Base-by-base conservation (phyloP, 23 tunicate species). In the Diplosoma virens region DNA sequence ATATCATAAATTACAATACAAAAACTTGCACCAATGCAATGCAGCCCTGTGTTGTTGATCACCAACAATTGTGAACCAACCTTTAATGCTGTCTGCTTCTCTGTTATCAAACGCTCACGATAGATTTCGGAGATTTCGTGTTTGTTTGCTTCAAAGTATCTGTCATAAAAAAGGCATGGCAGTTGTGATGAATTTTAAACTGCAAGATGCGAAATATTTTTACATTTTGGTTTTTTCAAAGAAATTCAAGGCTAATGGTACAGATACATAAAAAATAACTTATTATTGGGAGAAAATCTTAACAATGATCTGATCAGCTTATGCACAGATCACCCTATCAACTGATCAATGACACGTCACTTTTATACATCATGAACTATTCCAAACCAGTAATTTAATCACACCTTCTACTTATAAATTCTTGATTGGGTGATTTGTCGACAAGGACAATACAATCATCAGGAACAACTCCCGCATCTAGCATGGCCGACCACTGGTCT, bases 401-500 rank as follows among this genome's bases (percentile, higher is more conserved):
- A 21, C 26, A 87, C 94, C 94, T 81, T 55, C 71, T 50, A 24
- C 76, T 77, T 31, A 89, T 17, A 20, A 82, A 21, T 24, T 82
- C 84, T 0, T 56, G 33, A 37, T 90, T 79, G 35, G 89, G 82
- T n/a, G 85, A 41, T 54, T 79, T 90, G 37, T 90, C 97, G 34
- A 58, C 32, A 0, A 90, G 66, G 58, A 76, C 52, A 31, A 94
- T 66, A 18, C 85, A 73, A 52, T 84, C 93, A 55, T 95, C 96
- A 31, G 96, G 96, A 21, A 85, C 66, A 2, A 89, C 33, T 2
- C 71, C 84, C 0, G 79, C 77, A 31, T 95, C 96, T 33, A 86
- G 66, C 99, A 95, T 84, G 60, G 84, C 99, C 9, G 84, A 78
- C 99, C 96, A 89, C 22, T 95, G 96, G 18, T 84, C 96, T 67